Base-by-base conservation (phyloP, 1,140 invertebrate genomes). In the Megathymus violae region DNA sequence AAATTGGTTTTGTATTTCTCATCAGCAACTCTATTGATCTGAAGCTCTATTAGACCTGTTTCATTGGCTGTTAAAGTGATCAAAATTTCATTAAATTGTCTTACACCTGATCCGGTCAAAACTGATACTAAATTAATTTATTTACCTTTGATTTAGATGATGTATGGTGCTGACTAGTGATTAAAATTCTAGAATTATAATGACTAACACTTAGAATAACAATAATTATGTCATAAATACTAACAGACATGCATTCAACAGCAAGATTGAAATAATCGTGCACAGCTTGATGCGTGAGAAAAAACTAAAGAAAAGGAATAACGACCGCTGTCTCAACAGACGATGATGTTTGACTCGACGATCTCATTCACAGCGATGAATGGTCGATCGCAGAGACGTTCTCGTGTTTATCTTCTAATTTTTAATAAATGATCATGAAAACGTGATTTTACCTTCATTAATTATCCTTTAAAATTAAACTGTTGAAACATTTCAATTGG, bases 151-250 rank as follows among this genome's bases (percentile, higher is more conserved):
- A 77, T 74, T 77, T 70, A 83, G 69, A 88, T 88, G 82, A 87
- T 88, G 85, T 84, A 86, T 88, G 85, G 85, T 91, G 86, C 82
- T 82, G 80, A 82, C 83, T 89, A 86, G 85, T 88, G 83, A 88
- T 80, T 78, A 75, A 70, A 81, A 72, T 84, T 85, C 72, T 61
- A 76, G 77, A 87, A 63, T 85, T 71, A 69, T 78, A 73, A 67
- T 81, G 68, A 73, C 88, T 91, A 91, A 91, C 85, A 91, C 80
- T 85, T 82, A 91, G 74, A 89, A 74, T 78, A 76, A 36, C 34
- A 36, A 71, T 74, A 78, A 77, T 64, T 73, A 69, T 69, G 62
- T 74, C 64, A 67, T 76, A 85, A 85, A 80, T 76, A 78, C 78
- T 83, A 88, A 78, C 46, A 77, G 36, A 71, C 86, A 89, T 89